Percentiles rank a stretch among this genome's conserved stretches.
phyloP scores from a whole-genome alignment of 1,140 invertebrate species.

The Hyles vespertilio region DNA sequence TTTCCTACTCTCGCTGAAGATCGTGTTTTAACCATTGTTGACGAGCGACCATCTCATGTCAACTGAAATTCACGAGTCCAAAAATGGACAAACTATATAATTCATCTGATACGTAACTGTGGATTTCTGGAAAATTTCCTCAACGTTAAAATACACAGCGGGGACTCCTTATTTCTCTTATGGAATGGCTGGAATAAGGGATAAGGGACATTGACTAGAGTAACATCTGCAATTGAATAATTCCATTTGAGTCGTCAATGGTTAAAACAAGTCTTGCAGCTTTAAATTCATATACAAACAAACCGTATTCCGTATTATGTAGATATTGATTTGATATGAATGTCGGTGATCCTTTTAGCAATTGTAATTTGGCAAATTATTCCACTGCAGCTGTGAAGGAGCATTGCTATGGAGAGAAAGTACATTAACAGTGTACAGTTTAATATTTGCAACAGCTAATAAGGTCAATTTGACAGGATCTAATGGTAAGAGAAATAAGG shows the following conservation, averaged over 20 bases:
- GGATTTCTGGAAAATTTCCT: slow-evolving; percentile 70
- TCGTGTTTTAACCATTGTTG: slow-evolving; percentile 75
- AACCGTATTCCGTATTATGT: slow-evolving; percentile 51
- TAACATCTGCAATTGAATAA: slow-evolving; percentile 70
- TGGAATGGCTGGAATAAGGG: slow-evolving; percentile 41
- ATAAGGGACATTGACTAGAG: slow-evolving; percentile 35
- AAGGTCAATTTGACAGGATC: slow-evolving; percentile 35
- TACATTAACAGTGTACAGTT: slow-evolving; percentile 37
- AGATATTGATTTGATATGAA: slow-evolving; percentile 38
- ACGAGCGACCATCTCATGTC: slow-evolving; percentile 67
- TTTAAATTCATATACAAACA: slow-evolving; percentile 44
- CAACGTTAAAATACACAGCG: slow-evolving; percentile 31
- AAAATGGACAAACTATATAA: slow-evolving; percentile 65
- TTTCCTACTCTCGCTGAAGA: slow-evolving; percentile 72
- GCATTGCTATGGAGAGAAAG: slow-evolving; percentile 64
- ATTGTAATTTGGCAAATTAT: slow-evolving; percentile 53
- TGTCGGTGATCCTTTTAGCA: slow-evolving; percentile 56
- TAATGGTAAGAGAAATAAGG: slow-evolving; percentile 69
- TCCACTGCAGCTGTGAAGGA: slow-evolving; percentile 71
- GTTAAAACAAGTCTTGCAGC: slow-evolving; percentile 75
- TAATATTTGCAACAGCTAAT: slow-evolving; percentile 1
- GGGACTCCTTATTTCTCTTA: slow-evolving; percentile 69
- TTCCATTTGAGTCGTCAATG: slow-evolving; percentile 69
- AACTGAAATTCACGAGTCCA: slow-evolving; percentile 70
- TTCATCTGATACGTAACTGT: slow-evolving; percentile 37